Evolutionary conservation across 2,888 invertebrate genomes (phyloP).

Genomic region (Hyppa rectilinea): DNA sequence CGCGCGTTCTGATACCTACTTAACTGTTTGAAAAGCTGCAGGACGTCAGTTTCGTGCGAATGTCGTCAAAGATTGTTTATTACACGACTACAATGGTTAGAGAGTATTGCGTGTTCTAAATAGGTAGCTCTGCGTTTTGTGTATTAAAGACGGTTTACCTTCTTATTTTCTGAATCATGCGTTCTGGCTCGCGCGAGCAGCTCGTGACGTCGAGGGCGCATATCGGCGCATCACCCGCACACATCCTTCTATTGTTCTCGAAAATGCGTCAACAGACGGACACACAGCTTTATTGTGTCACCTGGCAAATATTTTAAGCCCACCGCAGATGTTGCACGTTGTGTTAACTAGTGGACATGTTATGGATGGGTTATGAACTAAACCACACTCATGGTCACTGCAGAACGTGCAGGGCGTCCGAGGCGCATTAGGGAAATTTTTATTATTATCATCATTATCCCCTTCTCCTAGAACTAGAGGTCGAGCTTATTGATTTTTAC

Average conservation of each 20-base stretch:
- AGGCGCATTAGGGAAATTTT: not conserved
- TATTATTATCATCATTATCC: not conserved
- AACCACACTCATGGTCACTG: constrained; percentile 28
- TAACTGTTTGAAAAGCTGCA: not conserved
- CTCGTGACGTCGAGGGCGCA: constrained; percentile 41
- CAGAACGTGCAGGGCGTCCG: constrained; percentile 7
- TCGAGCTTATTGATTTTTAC: not conserved
- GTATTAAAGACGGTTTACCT: constrained; percentile 5
- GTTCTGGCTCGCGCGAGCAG: not conserved
- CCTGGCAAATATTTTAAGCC: constrained; percentile 38
- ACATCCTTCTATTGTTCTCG: constrained; percentile 67
- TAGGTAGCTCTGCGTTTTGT: not conserved
- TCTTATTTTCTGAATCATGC: constrained; percentile 8
- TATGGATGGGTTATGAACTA: constrained; percentile 31
- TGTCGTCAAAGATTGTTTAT: not conserved
- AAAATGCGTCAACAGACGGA: constrained; percentile 56
- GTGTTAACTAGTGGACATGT: not conserved
- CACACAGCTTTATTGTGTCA: constrained; percentile 48
- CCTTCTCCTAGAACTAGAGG: not conserved
- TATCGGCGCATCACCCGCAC: constrained; percentile 37
- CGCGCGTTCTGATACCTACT: no score
- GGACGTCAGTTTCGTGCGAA: not conserved
- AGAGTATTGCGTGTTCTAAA: not conserved
- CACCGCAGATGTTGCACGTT: constrained; percentile 19
- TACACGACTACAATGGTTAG: not conserved